phyloP scores from a whole-genome alignment of 2,797 vertebrate species.

The Lacerta bilineata region DNA sequence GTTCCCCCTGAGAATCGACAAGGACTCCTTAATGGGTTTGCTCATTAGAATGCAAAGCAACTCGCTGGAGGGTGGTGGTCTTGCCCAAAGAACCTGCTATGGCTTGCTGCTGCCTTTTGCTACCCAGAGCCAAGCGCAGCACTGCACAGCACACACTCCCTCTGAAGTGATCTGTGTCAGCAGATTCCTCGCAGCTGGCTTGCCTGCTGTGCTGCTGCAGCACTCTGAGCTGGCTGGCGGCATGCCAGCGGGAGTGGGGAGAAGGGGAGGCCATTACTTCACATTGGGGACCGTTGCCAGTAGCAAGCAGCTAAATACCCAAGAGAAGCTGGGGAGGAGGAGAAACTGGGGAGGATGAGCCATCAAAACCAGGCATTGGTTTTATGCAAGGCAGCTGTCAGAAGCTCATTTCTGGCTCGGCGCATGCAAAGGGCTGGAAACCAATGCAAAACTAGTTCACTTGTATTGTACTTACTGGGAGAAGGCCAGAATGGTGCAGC shows the following conservation, averaged over 20 bases:
- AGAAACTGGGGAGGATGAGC: not conserved
- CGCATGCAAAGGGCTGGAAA: not conserved
- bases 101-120: not conserved
- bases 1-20: slow-evolving; percentile 4
- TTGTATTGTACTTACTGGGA: not conserved
- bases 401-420: not conserved
- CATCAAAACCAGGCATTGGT: not conserved
- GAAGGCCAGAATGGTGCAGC: not conserved
- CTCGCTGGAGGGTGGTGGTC: fast-evolving
- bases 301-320: not conserved
- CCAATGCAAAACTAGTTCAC: not conserved
- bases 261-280: not conserved
- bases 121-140: fast-evolving
- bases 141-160: fast-evolving
- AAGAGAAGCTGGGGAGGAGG: not conserved
- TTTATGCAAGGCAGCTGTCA: slow-evolving; percentile 1
- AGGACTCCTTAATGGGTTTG: slow-evolving; percentile 16
- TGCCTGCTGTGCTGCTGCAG: slow-evolving; percentile 15
- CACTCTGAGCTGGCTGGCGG: not conserved
- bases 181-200: slow-evolving; percentile 3
- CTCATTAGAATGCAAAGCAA: not conserved
- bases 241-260: not conserved
- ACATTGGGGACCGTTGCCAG: fast-evolving
- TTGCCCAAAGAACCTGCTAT: not conserved
- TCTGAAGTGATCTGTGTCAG: not conserved